Conservation (phyloP, 2,888 invertebrate species). For the Limnephilus auricula region DNA sequence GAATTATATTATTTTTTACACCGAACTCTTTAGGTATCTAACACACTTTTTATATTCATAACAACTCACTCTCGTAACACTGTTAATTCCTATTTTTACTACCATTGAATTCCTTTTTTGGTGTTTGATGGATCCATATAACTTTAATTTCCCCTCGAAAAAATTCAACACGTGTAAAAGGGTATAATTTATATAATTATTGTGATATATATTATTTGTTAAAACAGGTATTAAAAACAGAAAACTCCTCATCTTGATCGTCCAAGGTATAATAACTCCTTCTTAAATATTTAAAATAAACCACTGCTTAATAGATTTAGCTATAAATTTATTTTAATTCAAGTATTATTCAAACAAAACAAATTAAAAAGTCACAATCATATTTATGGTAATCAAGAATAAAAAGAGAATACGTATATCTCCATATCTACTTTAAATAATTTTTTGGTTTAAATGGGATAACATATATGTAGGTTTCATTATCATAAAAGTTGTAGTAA, state of each 20-base stretch:
- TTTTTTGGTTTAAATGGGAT: background rate
- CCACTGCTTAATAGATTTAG: background rate
- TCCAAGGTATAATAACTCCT: background rate
- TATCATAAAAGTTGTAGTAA: too few relatives aligned
- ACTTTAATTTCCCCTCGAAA: background rate
- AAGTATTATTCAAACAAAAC: background rate
- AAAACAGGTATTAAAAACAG: background rate
- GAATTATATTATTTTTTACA: constrained; percentile 33
- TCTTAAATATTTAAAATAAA: constrained; percentile 7
- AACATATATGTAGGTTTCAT: too few relatives aligned
- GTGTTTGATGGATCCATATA: background rate
- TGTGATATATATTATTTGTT: constrained; percentile 23
- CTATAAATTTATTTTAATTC: constrained; percentile 21
- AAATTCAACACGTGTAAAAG: background rate
- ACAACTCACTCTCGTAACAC: constrained; percentile 39
- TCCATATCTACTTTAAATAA: background rate
- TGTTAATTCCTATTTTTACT: background rate
- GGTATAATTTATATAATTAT: constrained; percentile 7
- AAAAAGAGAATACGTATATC: background rate
- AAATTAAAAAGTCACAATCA: constrained; percentile 16
- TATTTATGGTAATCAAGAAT: constrained; percentile 2
- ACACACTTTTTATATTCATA: constrained; percentile 40
- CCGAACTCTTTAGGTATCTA: constrained; percentile 15
- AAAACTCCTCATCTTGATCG: constrained; percentile 18
- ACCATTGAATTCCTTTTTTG: background rate